phyloP scores from a whole-genome alignment of 2,797 vertebrate genomes.

The Cygnus olor region DNA sequence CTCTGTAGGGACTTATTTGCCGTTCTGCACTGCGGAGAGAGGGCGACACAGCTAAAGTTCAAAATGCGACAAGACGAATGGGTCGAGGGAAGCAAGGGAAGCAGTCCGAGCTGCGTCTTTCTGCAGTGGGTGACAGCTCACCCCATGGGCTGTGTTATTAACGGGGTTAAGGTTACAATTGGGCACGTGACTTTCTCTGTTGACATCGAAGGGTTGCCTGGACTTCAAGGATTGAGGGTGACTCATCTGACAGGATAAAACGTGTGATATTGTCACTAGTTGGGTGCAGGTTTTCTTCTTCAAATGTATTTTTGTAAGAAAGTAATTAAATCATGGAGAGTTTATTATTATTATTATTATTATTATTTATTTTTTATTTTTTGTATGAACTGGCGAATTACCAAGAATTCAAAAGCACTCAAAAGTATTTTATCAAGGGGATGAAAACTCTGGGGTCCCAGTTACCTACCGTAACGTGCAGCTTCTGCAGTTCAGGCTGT shows the following conservation, averaged over 20 bases:
- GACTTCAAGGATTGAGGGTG: not conserved
- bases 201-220: not conserved
- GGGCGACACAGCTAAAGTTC: not conserved
- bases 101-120: too few species aligned
- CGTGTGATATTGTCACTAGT: not conserved
- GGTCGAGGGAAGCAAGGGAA: not conserved
- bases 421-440: not conserved
- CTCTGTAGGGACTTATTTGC: not conserved
- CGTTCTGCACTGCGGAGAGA: not conserved
- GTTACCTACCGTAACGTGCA: not conserved
- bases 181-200: not conserved
- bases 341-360: too few species aligned
- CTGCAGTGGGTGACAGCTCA: not conserved
- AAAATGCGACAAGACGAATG: not conserved
- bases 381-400: not conserved
- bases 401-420: not conserved
- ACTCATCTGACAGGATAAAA: not conserved
- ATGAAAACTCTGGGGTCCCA: not conserved
- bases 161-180: not conserved
- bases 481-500: not conserved
- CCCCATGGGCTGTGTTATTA: not conserved
- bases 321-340: not conserved
- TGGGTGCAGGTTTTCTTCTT: not conserved
- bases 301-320: not conserved
- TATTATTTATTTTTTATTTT: not conserved